Percentiles rank a stretch among this genome's conserved stretches.
phyloP scores from a whole-genome alignment of 2,113 vertebrate genomes.

The cattle (Bos taurus) region ARS-UCD2.0 NC_037354.1:14123501-14124000 shows the following conservation, averaged over 20 bases:
- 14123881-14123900: background rate
- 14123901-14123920: fast-evolving
- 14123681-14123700: background rate
- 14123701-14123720: background rate
- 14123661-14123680: background rate
- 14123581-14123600: background rate
- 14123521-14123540: background rate
- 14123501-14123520: background rate
- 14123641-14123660: fast-evolving
- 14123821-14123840: too few species aligned
- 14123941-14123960: background rate
- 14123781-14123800: too few species aligned
- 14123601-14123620: fast-evolving
- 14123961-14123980: background rate
- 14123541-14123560: background rate
- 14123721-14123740: background rate
- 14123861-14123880: background rate
- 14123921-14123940: background rate
- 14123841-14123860: background rate
- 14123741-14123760: background rate
- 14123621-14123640: background rate
- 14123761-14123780: background rate
- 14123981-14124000: background rate
- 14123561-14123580: background rate
- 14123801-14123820: background rate